phyloP scores from a whole-genome alignment of 2,797 vertebrate species.

The Choloepus didactylus region DNA sequence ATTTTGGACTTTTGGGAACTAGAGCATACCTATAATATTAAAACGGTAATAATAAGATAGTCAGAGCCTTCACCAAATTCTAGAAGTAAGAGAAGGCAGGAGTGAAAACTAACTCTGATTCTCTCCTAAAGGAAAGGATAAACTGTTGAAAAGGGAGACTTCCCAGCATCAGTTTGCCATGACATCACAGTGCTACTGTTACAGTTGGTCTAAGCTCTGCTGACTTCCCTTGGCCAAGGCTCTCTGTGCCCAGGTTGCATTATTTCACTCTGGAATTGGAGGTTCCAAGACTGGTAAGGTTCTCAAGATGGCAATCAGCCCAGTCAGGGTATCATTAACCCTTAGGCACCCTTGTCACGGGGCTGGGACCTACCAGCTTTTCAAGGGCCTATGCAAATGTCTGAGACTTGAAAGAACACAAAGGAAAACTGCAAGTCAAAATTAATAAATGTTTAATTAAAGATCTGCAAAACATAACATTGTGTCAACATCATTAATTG shows the following conservation, averaged over 20 bases:
- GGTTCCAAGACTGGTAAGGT: not conserved
- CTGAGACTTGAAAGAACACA: slow-evolving; percentile 57
- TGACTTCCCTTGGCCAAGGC: not conserved
- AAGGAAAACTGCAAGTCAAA: slow-evolving; percentile 72
- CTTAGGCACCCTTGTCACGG: not conserved
- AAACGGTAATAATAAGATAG: slow-evolving; percentile 69
- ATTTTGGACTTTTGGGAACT: slow-evolving; percentile 72
- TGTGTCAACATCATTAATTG: slow-evolving; percentile 80
- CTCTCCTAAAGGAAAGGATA: slow-evolving; percentile 45
- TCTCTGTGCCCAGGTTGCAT: not conserved
- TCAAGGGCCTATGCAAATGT: slow-evolving; percentile 8
- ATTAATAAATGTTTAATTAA: slow-evolving; percentile 79
- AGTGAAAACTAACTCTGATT: slow-evolving; percentile 44
- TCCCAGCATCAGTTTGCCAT: not conserved
- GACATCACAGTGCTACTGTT: not conserved
- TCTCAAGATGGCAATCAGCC: slow-evolving; percentile 21
- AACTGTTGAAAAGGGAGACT: not conserved
- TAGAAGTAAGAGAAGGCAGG: slow-evolving; percentile 49
- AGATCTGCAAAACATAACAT: slow-evolving; percentile 69
- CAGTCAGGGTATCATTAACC: not conserved
- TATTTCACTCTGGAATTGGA: not conserved
- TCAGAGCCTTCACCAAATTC: slow-evolving; percentile 56
- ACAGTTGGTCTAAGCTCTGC: not conserved
- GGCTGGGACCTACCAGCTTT: not conserved
- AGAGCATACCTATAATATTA: slow-evolving; percentile 44